Evolutionary conservation across 2,888 invertebrate species (phyloP).

Genomic region (Calameuta idolon): DNA sequence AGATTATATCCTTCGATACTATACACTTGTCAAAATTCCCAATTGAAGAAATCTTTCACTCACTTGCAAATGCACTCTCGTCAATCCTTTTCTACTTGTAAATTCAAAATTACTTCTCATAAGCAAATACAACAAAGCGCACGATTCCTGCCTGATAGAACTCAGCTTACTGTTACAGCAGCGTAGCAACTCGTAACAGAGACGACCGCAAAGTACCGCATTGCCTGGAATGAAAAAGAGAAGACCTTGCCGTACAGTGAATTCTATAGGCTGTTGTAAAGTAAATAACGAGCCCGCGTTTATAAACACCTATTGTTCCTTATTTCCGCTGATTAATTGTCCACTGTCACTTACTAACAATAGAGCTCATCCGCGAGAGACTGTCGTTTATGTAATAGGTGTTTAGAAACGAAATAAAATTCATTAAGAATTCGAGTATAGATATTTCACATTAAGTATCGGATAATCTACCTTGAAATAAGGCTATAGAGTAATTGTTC

Average conservation of each 20-base stretch:
- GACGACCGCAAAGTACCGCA: slow-evolving; percentile 82
- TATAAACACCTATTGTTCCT: neutral
- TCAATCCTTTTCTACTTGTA: slow-evolving; percentile 84
- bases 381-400: neutral
- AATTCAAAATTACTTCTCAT: slow-evolving; percentile 97
- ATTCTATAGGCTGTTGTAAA: neutral
- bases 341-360: neutral
- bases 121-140: slow-evolving; percentile 89
- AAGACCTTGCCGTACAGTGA: neutral
- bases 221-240: slow-evolving; percentile 70
- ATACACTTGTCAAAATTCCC: neutral
- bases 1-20: neutral
- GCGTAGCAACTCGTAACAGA: slow-evolving; percentile 83
- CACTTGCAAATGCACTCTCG: slow-evolving; percentile 90
- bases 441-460: neutral
- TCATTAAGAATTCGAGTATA: neutral
- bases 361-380: neutral
- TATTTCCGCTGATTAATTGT: neutral
- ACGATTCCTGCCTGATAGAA: slow-evolving; percentile 89
- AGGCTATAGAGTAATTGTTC: slow-evolving; percentile 85
- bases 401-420: neutral
- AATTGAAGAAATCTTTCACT: slow-evolving; percentile 9
- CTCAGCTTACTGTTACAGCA: slow-evolving; percentile 89
- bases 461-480: slow-evolving; percentile 79
- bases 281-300: neutral